Percentiles rank a stretch among this genome's conserved stretches.
These are phyloP conservation scores for Grapholita molesta DNA, from an alignment of 1,140 invertebrate genomes.

Conservation along the genomic window DNA sequence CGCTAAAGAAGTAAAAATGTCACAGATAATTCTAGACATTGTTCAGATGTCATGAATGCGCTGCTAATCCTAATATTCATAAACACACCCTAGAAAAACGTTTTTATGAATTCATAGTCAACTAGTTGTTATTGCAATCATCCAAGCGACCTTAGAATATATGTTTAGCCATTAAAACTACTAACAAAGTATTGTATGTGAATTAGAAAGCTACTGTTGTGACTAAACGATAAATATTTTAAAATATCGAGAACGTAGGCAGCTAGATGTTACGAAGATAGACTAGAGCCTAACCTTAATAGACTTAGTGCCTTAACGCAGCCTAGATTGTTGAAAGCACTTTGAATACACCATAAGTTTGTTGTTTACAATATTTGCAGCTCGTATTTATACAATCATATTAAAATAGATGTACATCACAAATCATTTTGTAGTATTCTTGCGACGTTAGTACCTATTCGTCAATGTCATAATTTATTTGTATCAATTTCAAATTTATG, in stretches of 20 bases:
- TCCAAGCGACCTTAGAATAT: not conserved
- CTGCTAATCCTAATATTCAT: too few species aligned
- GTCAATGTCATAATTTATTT: conserved; percentile 55
- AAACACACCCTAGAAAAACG: too few species aligned
- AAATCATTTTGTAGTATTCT: conserved; percentile 31
- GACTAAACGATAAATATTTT: not conserved
- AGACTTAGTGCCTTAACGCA: conserved; percentile 61
- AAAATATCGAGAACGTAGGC: conserved; percentile 20
- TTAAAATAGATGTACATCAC: conserved; percentile 34
- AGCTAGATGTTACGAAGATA: conserved; percentile 23
- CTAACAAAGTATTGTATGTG: not conserved
- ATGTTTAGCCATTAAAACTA: not conserved
- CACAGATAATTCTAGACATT: too few species aligned
- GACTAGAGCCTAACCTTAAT: conserved; percentile 27
- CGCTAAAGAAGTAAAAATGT: too few species aligned
- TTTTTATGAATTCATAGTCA: too few species aligned
- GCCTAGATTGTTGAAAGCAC: conserved; percentile 24
- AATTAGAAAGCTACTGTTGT: conserved; percentile 18
- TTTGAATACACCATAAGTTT: conserved; percentile 36
- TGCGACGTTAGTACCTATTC: conserved; percentile 25
- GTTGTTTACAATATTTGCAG: conserved; percentile 25
- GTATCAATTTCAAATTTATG: conserved; percentile 49
- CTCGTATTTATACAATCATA: conserved; percentile 21
- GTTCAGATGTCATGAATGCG: too few species aligned
- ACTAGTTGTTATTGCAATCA: not conserved